A percentile compares a stretch with the other conserved stretches of the same genome.
Evolutionary conservation across 2,113 vertebrate species (phyloP).

Genomic region (Lampris incognitus): DNA sequence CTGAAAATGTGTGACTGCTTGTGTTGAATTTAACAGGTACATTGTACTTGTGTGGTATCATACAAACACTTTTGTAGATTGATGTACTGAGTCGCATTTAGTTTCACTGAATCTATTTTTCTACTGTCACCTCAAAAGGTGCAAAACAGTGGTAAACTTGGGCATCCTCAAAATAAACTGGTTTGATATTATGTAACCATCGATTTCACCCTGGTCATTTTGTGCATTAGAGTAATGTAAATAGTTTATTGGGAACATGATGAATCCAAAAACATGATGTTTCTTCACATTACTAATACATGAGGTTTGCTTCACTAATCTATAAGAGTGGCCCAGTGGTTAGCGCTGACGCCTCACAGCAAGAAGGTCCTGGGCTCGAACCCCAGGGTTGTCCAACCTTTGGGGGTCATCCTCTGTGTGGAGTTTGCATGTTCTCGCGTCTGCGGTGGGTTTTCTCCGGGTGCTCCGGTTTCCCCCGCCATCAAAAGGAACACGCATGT

Average conservation of each 20-base stretch:
- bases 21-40: constrained; percentile 74
- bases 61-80: constrained; percentile 80
- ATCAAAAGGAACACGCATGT: no score
- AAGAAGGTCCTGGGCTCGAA: no score
- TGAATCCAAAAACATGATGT: constrained; percentile 23
- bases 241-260: constrained; percentile 43
- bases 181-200: constrained; percentile 73
- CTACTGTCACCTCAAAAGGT: constrained; percentile 82
- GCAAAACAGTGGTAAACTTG: constrained; percentile 80
- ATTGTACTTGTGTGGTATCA: constrained; percentile 75
- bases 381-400: no score
- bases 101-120: constrained; percentile 87
- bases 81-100: constrained; percentile 80
- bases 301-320: no score
- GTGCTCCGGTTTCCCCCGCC: no score
- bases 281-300: constrained; percentile 2
- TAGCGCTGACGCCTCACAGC: no score
- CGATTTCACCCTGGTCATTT: constrained; percentile 34
- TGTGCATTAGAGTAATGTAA: constrained; percentile 8
- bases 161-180: constrained; percentile 84
- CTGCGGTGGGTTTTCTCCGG: no score
- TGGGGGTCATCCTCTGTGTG: no score
- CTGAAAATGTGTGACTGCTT: constrained; percentile 73
- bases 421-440: no score
- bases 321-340: no score